Conservation (phyloP, 2,113 vertebrate genomes). For the Hepsetus odoe region DNA sequence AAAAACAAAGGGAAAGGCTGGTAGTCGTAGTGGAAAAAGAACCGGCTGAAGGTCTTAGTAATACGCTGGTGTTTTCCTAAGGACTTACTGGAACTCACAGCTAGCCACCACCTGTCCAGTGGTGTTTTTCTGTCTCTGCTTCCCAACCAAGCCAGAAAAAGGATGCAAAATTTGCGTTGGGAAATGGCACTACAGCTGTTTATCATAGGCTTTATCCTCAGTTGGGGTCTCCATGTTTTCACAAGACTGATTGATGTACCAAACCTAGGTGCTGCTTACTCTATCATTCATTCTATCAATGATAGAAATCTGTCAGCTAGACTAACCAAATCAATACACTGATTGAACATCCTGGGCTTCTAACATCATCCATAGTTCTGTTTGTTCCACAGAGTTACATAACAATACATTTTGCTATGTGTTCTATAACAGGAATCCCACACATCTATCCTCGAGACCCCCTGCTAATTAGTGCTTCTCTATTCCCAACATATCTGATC, state of each 20-base stretch:
- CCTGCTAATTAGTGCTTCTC: too few species aligned
- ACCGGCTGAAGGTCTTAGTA: conserved; percentile 33
- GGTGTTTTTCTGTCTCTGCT: conserved; percentile 23
- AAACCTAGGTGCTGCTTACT: neutral
- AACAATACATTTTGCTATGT: too few species aligned
- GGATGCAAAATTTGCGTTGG: conserved; percentile 10
- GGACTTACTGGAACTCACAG: conserved; percentile 38
- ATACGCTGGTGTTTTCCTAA: conserved; percentile 33
- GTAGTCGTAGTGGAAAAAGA: conserved; percentile 42
- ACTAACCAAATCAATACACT: too few species aligned
- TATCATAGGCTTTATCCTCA: conserved; percentile 24
- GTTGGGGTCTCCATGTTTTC: neutral
- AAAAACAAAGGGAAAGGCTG: conserved; percentile 43
- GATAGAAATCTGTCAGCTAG: too few species aligned
- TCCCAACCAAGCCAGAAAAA: conserved; percentile 32
- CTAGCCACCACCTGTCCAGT: conserved; percentile 41
- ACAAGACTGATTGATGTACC: neutral
- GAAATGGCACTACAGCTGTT: conserved; percentile 26
- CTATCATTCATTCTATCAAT: too few species aligned
- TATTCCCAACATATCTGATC: too few species aligned
- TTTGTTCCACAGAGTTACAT: too few species aligned
- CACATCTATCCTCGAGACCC: too few species aligned
- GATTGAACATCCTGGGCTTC: too few species aligned
- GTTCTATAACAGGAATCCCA: too few species aligned
- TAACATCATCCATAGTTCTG: too few species aligned